Evolutionary conservation across 2,888 invertebrate genomes (phyloP).

Genomic region (Acanthosepion esculentum): DNA sequence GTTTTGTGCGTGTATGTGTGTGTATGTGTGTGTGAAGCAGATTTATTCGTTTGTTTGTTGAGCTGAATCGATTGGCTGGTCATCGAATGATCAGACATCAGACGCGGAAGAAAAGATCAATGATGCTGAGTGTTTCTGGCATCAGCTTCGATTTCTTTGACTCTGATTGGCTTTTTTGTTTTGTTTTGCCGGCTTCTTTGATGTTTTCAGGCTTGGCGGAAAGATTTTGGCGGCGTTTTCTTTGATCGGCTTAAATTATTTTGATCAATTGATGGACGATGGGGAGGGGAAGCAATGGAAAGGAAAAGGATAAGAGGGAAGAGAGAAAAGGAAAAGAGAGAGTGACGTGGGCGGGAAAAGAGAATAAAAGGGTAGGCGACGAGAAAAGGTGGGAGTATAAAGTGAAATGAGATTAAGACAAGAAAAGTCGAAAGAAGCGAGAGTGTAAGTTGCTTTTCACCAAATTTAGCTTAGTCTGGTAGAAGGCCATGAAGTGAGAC

Average conservation of each 20-base stretch:
- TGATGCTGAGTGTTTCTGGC: background rate
- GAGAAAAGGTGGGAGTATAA: too few relatives aligned
- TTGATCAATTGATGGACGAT: slow-evolving; percentile 21
- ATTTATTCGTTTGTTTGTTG: background rate
- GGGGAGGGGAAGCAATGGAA: background rate
- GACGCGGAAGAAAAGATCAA: background rate
- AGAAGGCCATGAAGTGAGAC: too few relatives aligned
- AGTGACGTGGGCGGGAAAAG: too few relatives aligned
- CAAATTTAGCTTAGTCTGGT: too few relatives aligned
- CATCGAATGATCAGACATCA: slow-evolving; percentile 33
- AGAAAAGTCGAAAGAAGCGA: too few relatives aligned
- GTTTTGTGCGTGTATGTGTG: background rate
- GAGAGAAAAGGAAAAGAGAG: background rate
- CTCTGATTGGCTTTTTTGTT: background rate
- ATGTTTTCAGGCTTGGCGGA: slow-evolving; percentile 18
- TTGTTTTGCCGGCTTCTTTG: background rate
- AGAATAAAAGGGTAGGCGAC: background rate
- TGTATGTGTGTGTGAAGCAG: too few relatives aligned
- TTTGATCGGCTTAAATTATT: slow-evolving; percentile 34
- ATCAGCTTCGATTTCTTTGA: background rate
- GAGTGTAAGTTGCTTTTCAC: too few relatives aligned
- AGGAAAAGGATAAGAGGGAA: background rate
- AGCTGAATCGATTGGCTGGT: background rate
- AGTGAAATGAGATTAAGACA: background rate
- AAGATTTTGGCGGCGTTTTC: background rate